Conservation (phyloP, 2,797 vertebrate genomes). For the Neopelma chrysocephalum region DNA sequence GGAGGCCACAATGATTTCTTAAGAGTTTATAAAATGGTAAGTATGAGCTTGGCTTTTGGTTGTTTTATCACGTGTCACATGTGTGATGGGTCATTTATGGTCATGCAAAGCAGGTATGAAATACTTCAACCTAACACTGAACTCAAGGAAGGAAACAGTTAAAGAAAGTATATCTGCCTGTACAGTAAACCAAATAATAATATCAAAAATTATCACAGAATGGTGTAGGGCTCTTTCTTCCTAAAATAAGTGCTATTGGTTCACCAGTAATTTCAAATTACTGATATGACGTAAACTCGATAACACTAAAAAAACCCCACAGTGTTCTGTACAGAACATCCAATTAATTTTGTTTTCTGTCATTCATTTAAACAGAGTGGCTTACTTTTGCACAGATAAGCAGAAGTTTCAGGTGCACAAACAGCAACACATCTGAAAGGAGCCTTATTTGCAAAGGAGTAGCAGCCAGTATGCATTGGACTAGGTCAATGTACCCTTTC, state of each 20-base stretch:
- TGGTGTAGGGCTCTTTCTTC: neutral
- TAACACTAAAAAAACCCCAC: neutral
- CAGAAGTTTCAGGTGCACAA: slow-evolving; percentile 24
- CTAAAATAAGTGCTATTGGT: neutral
- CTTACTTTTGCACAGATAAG: neutral
- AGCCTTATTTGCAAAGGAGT: neutral
- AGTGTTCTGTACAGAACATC: neutral
- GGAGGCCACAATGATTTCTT: neutral
- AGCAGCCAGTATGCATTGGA: neutral
- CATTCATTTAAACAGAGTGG: neutral
- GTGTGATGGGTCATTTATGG: neutral
- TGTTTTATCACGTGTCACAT: neutral
- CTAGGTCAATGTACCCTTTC: neutral
- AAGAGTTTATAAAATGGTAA: neutral
- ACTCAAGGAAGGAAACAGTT: neutral
- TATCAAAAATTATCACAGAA: neutral
- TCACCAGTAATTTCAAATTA: slow-evolving; percentile 3
- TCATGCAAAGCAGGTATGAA: neutral
- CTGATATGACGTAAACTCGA: neutral
- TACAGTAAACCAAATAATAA: neutral
- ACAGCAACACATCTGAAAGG: neutral
- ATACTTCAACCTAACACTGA: neutral
- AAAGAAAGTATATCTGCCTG: neutral
- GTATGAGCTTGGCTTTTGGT: neutral
- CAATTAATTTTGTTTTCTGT: neutral